Conservation (phyloP, 1,140 invertebrate species). For the Propsilocerus akamusi region DNA sequence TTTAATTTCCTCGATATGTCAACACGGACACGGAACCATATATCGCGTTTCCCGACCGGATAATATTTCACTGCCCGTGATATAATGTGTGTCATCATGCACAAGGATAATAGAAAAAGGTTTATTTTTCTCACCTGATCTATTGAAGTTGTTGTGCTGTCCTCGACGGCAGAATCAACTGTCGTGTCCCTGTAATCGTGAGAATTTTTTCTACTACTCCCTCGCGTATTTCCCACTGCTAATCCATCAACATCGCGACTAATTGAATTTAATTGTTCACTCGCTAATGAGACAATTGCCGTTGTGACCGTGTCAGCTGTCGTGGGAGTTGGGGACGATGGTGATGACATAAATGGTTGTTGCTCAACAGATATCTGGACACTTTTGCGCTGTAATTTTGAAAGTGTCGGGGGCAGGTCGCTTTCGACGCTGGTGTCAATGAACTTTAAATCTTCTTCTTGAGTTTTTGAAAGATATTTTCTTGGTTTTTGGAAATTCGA, state of each 20-base stretch:
- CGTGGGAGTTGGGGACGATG: neutral
- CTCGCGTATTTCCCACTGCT: neutral
- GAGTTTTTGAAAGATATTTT: neutral
- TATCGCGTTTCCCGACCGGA: too few species aligned
- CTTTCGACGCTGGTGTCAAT: conserved; percentile 9
- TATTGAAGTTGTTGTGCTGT: conserved; percentile 6
- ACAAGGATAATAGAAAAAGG: neutral
- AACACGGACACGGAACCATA: too few species aligned
- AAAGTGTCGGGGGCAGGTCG: conserved; percentile 1
- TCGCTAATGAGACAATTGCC: conserved; percentile 1
- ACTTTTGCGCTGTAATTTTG: neutral
- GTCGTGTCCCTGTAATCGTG: neutral
- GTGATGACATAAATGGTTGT: neutral
- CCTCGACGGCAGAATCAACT: conserved; percentile 7
- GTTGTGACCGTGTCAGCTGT: neutral
- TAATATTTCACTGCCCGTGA: too few species aligned
- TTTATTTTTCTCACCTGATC: conserved; percentile 1
- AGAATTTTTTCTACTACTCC: neutral
- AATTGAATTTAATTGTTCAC: neutral
- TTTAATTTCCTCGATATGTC: too few species aligned
- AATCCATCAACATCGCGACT: neutral
- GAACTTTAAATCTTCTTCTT: conserved; percentile 8
- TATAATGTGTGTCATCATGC: conserved; percentile 6
- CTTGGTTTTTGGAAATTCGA: neutral
- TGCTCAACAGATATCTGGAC: neutral